phyloP scores from a whole-genome alignment of 2,888 invertebrate species.

The Sphaerophoria taeniata region DNA sequence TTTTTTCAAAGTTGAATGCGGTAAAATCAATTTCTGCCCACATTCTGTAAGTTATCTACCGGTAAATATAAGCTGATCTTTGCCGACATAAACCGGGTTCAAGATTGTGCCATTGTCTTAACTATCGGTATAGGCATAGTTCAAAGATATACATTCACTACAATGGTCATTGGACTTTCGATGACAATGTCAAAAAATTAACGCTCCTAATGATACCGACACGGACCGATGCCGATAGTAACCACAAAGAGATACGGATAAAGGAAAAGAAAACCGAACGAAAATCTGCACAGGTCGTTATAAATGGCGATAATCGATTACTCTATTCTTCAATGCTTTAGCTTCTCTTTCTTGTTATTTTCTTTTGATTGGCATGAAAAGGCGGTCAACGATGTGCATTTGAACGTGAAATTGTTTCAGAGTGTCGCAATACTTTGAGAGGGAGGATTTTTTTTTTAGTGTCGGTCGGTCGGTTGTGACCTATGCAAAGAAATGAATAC shows the following conservation, averaged over 20 bases:
- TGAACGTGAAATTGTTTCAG: slow-evolving; percentile 74
- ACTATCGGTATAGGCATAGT: slow-evolving; percentile 33
- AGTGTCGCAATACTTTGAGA: slow-evolving; percentile 28
- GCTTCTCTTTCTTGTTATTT: slow-evolving; percentile 47
- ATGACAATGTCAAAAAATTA: slow-evolving; percentile 68
- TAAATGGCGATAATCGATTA: slow-evolving; percentile 75
- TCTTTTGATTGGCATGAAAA: slow-evolving; percentile 74
- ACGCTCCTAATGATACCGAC: slow-evolving; percentile 69
- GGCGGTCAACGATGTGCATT: slow-evolving; percentile 75
- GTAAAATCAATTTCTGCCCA: too few species aligned
- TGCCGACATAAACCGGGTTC: slow-evolving; percentile 44
- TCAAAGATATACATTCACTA: slow-evolving; percentile 63
- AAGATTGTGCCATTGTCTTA: neutral
- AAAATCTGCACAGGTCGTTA: slow-evolving; percentile 71
- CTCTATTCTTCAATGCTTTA: slow-evolving; percentile 46
- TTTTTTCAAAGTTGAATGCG: too few species aligned
- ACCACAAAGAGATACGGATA: slow-evolving; percentile 53
- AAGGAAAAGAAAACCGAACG: slow-evolving; percentile 23
- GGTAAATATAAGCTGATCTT: too few species aligned
- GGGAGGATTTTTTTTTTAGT: slow-evolving; percentile 16
- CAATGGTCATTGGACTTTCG: slow-evolving; percentile 37
- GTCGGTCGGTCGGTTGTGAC: slow-evolving; percentile 28
- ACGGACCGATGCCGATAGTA: slow-evolving; percentile 14
- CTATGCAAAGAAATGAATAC: slow-evolving; percentile 31
- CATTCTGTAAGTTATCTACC: too few species aligned